Base-by-base conservation (phyloP, 2,113 vertebrate genomes). In the Argyrosomus japonicus region DNA sequence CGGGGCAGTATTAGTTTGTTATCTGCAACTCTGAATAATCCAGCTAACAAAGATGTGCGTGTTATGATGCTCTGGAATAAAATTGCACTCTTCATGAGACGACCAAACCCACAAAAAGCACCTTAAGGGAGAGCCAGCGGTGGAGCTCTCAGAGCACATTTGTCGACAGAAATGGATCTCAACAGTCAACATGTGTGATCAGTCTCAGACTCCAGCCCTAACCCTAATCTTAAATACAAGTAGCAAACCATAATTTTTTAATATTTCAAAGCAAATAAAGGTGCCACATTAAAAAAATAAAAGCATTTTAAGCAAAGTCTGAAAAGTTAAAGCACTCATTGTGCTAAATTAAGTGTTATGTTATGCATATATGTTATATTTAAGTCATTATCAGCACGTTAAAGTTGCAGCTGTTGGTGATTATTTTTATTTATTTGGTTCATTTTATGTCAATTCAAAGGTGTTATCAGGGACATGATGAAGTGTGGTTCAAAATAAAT, bases 1-100 rank as follows among this genome's bases (percentile, higher is more conserved):
- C 54, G n/a, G 65, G 61, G 10, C 45, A 62, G 70, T 14, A 32
- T 77, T 23, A 32, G 17, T 65, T 40, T 63, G 15, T 70, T 70
- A 76, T 61, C 23, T 57, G 56, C 23, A 21, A 40, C 48, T 32
- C 54, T 21, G 19, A 21, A 77, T 14, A 40, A 70, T 45, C 63
- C 12, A 54, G 2, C 13, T 5, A 19, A 84, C 19, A 53, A 29
- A 75, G 6, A 45, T 48, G 3, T 53, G 43, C 23, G 58, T 19
- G 15, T 63, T 57, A 40, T 61, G 32, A 78, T 21, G 69, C n/a
- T 10, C 15, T 57, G 50, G 19, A 12, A 19, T 14, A 62, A 64
- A 77, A 27, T 6, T 25, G 18, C 4, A 56, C 13, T 67, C 2
- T 62, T 63, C 1, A 19, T 27, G 2, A 54, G 58, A 12, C 32